These are phyloP conservation scores for Lasius fuliginosus DNA, from an alignment of 2,888 invertebrate genomes.

Conservation along the genomic window DNA sequence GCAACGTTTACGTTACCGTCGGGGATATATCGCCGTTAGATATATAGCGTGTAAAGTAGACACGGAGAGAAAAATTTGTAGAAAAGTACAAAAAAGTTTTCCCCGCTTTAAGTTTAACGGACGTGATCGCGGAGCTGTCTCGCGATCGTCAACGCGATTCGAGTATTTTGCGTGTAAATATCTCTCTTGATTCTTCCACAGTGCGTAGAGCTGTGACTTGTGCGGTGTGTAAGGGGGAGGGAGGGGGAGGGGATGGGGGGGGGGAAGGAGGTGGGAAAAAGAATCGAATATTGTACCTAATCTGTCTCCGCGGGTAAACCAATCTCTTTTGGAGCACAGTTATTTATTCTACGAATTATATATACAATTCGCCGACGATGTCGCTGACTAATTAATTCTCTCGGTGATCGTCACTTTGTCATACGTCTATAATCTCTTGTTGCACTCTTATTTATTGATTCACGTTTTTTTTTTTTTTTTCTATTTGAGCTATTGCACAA, in stretches of 20 bases:
- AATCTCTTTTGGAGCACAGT: constrained; percentile 66
- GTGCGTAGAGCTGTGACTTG: constrained; percentile 61
- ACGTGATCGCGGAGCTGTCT: constrained; percentile 62
- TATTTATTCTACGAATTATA: constrained; percentile 72
- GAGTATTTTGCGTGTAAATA: constrained; percentile 52
- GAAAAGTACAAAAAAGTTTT: constrained; percentile 84
- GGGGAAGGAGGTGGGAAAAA: constrained; percentile 37
- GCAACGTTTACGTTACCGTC: constrained; percentile 64
- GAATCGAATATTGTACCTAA: constrained; percentile 75
- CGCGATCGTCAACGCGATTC: constrained; percentile 43
- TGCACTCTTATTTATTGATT: constrained; percentile 85
- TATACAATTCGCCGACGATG: constrained; percentile 30
- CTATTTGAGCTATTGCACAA: constrained; percentile 80
- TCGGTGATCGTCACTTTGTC: constrained; percentile 64
- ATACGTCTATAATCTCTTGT: constrained; percentile 80
- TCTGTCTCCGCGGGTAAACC: constrained; percentile 58
- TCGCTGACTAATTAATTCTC: constrained; percentile 48
- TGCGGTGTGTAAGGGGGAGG: constrained; percentile 11
- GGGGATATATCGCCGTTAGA: constrained; percentile 73
- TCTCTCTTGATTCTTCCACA: constrained; percentile 70
- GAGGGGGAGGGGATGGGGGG: not conserved
- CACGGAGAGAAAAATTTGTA: constrained; percentile 78
- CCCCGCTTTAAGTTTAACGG: constrained; percentile 64
- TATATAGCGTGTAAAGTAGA: constrained; percentile 75
- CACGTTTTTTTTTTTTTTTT: constrained; percentile 72